phyloP scores from a whole-genome alignment of 2,797 vertebrate genomes.

The Acanthornis magna region DNA sequence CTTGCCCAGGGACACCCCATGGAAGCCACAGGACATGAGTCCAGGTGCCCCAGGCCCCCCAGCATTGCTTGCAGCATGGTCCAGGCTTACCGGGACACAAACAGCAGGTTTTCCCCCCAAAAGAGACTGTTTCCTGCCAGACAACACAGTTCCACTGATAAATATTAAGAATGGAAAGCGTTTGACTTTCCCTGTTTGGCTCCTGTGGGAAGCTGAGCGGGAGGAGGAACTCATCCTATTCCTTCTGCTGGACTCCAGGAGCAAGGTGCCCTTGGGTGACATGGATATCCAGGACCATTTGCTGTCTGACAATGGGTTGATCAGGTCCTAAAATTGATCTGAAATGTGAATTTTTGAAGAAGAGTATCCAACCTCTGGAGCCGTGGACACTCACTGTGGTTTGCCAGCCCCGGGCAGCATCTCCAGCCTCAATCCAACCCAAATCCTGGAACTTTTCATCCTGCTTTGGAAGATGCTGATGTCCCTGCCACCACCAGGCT shows the following conservation, averaged over 20 bases:
- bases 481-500: fast-evolving
- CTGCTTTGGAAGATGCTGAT: background rate
- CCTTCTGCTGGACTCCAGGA: background rate
- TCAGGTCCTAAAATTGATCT: background rate
- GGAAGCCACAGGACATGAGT: background rate
- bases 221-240: background rate
- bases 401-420: background rate
- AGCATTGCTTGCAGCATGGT: fast-evolving
- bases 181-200: background rate
- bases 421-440: background rate
- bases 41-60: fast-evolving
- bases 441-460: background rate
- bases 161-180: background rate
- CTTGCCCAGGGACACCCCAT: fast-evolving
- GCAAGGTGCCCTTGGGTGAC: background rate
- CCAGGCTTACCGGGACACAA: background rate
- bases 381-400: background rate
- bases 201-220: background rate
- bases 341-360: background rate
- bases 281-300: background rate
- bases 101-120: fast-evolving
- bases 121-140: background rate
- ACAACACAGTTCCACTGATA: background rate
- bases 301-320: fast-evolving
- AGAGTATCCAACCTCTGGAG: background rate